Base-by-base conservation (phyloP, 1,140 invertebrate species). In the Papilio helenus region DNA sequence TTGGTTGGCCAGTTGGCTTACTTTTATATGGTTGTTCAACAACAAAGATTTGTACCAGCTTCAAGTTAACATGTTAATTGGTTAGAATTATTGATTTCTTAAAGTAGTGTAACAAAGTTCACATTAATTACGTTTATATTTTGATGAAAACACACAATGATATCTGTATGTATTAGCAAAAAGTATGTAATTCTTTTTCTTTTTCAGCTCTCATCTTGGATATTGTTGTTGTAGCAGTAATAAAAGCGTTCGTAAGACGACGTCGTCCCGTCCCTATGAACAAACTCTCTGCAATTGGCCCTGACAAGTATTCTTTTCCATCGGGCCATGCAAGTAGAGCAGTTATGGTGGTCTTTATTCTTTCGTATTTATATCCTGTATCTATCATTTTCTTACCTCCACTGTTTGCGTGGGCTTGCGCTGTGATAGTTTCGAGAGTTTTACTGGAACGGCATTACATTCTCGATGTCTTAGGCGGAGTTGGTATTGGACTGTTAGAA, bases 261-360 rank as follows among this genome's bases (percentile, higher is more conserved):
- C 95, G 96, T 84, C 94, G 99, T 65, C 99, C 98, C 18, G 82
- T 95, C 1, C 93, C 95, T 23, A 97, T 97, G 88, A 97, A 98
- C 82, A 96, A 96, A 90, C 88, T 95, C 12, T 86, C 96, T 23
- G 94, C 92, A 20, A 92, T 96, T 29, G 91, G 95, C 88, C 93
- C 98, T 0, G 99, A 99, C 92, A 97, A 98, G 86, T 99, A 97
- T 90, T 98, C 98, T 49, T 99, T 99, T 92, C 99, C 99, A 39
- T 99, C 99, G 0, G 99, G 99, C 0, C 99, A 99, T 94, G 96
- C 98, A 2, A 98, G 98, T n/a, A 94, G 99, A 85, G 96, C 98
- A 12, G 95, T 97, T 14, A 96, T 98, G 88, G 92, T 99, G 18
- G 94, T 96, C 1, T 96, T 96, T 71, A 97, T 98, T 85, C 97